These are phyloP conservation scores for Poecilia picta DNA, from an alignment of 2,797 vertebrate species.

Conservation along the genomic window DNA sequence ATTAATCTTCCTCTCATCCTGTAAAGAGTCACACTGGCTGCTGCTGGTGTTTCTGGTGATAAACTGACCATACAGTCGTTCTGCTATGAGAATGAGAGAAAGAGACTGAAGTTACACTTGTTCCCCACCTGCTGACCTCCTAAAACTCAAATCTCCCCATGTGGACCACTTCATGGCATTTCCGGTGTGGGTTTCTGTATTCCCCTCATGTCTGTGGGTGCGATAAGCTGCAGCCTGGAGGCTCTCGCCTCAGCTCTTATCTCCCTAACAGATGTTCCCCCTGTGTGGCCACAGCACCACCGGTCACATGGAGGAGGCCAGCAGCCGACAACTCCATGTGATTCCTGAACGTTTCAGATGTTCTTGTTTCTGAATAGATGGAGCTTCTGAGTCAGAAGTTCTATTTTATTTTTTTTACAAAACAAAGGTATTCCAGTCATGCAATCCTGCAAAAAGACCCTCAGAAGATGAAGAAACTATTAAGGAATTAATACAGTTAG, in stretches of 20 bases:
- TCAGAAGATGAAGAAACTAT: not conserved
- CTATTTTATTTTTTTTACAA: not conserved
- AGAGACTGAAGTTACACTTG: slow-evolving; percentile 29
- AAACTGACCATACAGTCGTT: slow-evolving; percentile 43
- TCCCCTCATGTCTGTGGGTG: slow-evolving; percentile 46
- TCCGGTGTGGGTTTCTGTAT: slow-evolving; percentile 22
- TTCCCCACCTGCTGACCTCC: slow-evolving; percentile 17
- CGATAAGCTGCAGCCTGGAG: slow-evolving; percentile 57
- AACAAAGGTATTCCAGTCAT: not conserved
- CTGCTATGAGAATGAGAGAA: slow-evolving; percentile 50
- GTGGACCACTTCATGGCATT: slow-evolving; percentile 15
- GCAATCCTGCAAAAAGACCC: not conserved
- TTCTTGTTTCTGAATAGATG: slow-evolving; percentile 25
- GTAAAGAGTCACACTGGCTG: not conserved
- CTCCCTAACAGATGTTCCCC: slow-evolving; percentile 57
- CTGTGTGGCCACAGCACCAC: slow-evolving; percentile 20
- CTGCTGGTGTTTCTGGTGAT: slow-evolving; percentile 38
- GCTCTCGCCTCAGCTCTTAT: slow-evolving; percentile 58
- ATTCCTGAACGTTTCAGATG: slow-evolving; percentile 41
- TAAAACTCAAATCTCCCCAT: slow-evolving; percentile 35
- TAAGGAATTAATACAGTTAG: not conserved
- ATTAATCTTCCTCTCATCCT: not conserved
- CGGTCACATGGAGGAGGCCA: slow-evolving; percentile 21
- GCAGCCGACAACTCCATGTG: not conserved
- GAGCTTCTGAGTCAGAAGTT: not conserved